Evolutionary conservation across 1,140 invertebrate genomes (phyloP), one percentile per base, ranked within the genome.

Genomic region (Drosophila watanabei): DNA sequence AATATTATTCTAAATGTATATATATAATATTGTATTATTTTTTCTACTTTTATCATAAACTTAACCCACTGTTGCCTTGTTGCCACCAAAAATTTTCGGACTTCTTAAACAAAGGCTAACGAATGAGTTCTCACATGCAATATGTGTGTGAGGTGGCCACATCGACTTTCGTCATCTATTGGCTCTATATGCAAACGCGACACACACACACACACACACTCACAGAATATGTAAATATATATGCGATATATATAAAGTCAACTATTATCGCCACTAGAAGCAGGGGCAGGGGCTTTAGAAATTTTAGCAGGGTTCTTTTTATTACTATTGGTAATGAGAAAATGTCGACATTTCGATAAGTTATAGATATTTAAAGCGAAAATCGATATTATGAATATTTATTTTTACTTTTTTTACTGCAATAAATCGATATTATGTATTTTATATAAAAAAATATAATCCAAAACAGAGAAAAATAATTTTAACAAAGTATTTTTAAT

Each of bases 101-200:
- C 80, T 87, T 79, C 70, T 83, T 79, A 13, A 52, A 48, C 79
- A 81, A 87, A 87, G 72, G 66, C 71, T 54, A 86, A 73, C 85
- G 84, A 83, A 75, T 87, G 83, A 65, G 80, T 88, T 84, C 77
- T 79, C 73, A 84, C 85, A 88, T 88, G 85, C 85, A 88, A 88
- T 48, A 48, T 84, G 85, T 57, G 85, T 75, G 65, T 64, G 51
- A 45, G 49, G 51, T 58, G 32, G 39, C 73, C 48, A 18, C 68
- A 62, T 59, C 51, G 73, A 46, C 81, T 85, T 84, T 85, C 81
- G 85, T 88, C 85, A 89, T 84, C 80, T 89, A 88, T 88, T 84
- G 84, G 84, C 80, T 48, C 49, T 70, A 68, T 79, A 82, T 82
- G 65, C 68, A 81, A 64, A 71, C 62, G 70, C 60, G 57, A 66